These are phyloP conservation scores for Porphyrio hochstetteri DNA, from an alignment of 2,113 vertebrate genomes.

Conservation along the genomic window DNA sequence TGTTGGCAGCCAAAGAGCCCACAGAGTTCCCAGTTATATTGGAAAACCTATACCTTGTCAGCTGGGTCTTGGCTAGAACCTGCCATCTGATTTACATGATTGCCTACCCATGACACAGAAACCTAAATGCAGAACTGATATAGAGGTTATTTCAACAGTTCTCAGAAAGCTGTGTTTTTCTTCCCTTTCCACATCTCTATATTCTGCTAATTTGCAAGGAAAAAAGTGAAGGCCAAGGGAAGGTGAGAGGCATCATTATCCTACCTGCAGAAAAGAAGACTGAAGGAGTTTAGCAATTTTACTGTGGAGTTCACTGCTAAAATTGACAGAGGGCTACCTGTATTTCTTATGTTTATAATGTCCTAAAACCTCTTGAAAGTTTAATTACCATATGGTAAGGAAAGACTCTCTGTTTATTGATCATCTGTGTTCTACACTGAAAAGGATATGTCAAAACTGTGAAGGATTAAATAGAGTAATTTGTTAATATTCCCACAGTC, in stretches of 20 bases:
- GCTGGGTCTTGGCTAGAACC: not conserved
- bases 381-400: not conserved
- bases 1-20: not conserved
- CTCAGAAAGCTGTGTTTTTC: not conserved
- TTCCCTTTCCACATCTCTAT: not conserved
- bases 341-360: not conserved
- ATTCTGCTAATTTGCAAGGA: not conserved
- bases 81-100: not conserved
- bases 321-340: not conserved
- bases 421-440: not conserved
- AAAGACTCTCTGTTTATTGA: not conserved
- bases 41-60: not conserved
- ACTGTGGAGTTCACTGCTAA: not conserved
- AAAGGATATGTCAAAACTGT: not conserved
- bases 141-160: not conserved
- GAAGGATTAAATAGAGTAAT: not conserved
- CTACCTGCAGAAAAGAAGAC: not conserved
- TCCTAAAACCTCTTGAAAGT: not conserved
- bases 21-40: not conserved
- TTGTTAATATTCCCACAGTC: not conserved
- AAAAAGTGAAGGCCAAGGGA: not conserved
- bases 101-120: not conserved
- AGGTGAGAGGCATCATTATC: not conserved
- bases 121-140: not conserved
- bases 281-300: not conserved